Percentiles rank a stretch among this genome's conserved stretches.
These are phyloP conservation scores for Gymnocypris eckloni DNA, from an alignment of 2,797 vertebrate genomes.

Conservation along the genomic window DNA sequence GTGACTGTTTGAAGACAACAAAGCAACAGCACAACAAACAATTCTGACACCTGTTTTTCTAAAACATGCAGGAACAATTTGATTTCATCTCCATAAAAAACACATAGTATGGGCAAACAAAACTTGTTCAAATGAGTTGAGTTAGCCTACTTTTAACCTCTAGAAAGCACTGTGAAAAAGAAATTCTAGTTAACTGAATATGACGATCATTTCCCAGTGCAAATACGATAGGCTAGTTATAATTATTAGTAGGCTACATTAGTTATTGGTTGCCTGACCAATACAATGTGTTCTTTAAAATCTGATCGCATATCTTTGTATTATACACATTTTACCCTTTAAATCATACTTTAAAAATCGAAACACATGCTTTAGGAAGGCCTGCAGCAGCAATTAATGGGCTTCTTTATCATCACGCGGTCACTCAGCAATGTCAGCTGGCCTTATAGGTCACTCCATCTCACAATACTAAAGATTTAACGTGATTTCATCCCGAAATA, in stretches of 20 bases:
- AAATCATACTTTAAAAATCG: background rate
- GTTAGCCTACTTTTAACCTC: background rate
- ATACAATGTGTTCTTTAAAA: background rate
- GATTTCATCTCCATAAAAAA: background rate
- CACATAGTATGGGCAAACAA: background rate
- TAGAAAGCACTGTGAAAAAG: background rate
- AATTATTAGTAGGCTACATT: background rate
- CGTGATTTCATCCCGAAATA: background rate
- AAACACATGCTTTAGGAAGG: slow-evolving; percentile 1
- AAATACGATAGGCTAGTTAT: background rate
- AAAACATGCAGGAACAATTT: background rate
- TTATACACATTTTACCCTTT: background rate
- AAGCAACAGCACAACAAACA: background rate
- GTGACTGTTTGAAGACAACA: background rate
- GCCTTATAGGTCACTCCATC: slow-evolving; percentile 58
- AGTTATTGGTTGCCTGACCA: background rate
- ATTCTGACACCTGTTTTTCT: background rate
- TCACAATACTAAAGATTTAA: background rate
- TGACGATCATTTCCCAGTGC: background rate
- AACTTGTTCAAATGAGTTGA: background rate
- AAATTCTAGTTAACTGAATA: background rate
- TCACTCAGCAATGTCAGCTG: slow-evolving; percentile 78
- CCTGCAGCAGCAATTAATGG: background rate
- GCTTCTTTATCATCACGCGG: slow-evolving; percentile 41
- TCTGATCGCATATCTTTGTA: background rate